phyloP scores from a whole-genome alignment of 2,113 vertebrate species.

The Pachyramphus minor region DNA sequence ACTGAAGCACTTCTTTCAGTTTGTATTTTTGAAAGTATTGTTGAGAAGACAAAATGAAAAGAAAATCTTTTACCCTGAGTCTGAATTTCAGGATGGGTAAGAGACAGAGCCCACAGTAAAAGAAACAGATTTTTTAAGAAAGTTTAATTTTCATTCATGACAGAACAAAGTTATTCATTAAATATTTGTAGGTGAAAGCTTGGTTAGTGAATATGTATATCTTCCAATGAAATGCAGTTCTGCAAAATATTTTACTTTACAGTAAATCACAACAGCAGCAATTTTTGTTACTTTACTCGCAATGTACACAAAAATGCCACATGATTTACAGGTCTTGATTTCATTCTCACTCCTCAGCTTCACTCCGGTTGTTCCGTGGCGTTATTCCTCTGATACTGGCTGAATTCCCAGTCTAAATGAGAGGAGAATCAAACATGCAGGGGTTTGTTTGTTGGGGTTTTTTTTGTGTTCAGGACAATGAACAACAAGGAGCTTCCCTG shows the following conservation, averaged over 20 bases:
- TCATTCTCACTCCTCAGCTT: not conserved
- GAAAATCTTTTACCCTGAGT: not conserved
- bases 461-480: not conserved
- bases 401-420: not conserved
- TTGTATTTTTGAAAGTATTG: not conserved
- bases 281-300: not conserved
- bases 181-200: not conserved
- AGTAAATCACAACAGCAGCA: constrained; percentile 19
- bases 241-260: not conserved
- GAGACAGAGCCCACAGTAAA: not conserved
- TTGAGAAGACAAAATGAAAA: not conserved
- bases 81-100: not conserved
- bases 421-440: not conserved
- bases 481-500: not conserved
- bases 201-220: not conserved
- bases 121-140: not conserved
- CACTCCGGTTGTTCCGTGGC: not conserved
- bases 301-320: not conserved
- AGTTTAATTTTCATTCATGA: constrained; percentile 8
- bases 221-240: not conserved
- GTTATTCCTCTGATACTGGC: not conserved
- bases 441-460: not conserved
- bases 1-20: not conserved
- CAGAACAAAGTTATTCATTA: constrained; percentile 12
- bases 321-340: not conserved